A percentile compares a stretch with the other conserved stretches of the same genome.
Evolutionary conservation across 2,797 vertebrate genomes (phyloP).

Genomic region (Gila robusta): DNA sequence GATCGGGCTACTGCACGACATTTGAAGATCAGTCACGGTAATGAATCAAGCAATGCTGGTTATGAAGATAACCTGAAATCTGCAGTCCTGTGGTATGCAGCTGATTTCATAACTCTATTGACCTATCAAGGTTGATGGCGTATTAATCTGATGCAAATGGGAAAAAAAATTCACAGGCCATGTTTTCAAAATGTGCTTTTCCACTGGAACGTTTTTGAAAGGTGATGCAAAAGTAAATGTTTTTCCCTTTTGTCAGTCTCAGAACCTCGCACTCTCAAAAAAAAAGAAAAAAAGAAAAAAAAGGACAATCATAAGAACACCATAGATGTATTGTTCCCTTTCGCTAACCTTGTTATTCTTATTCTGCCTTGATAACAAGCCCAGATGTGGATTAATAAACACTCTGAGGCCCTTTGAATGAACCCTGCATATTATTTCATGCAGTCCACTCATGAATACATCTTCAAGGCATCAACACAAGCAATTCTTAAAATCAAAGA

Average conservation of each 20-base stretch:
- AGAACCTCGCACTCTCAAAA: not conserved
- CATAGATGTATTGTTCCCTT: constrained; percentile 56
- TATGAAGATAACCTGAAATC: constrained; percentile 5
- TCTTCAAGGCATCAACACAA: constrained; percentile 63
- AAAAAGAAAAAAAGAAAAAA: too few species aligned
- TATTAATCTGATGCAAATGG: not conserved
- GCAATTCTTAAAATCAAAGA: constrained; percentile 60
- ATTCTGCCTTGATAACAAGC: constrained; percentile 64
- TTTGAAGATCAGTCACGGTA: not conserved
- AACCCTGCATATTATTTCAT: constrained; percentile 64
- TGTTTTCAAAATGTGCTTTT: not conserved
- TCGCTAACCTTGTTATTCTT: constrained; percentile 54
- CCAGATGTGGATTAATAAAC: constrained; percentile 79
- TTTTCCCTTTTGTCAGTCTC: not conserved
- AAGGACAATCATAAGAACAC: too few species aligned
- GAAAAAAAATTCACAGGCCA: not conserved
- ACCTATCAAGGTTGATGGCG: not conserved
- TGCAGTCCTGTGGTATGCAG: not conserved
- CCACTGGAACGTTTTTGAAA: too few species aligned
- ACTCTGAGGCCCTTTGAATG: constrained; percentile 68
- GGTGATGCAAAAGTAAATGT: not conserved
- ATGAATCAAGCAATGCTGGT: not conserved
- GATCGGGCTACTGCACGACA: constrained; percentile 6
- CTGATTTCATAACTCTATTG: not conserved
- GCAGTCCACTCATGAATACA: constrained; percentile 68